Evolutionary conservation across 2,888 invertebrate species (phyloP), one percentile per base, ranked within the genome.

Genomic region (Hylaea fasciaria): DNA sequence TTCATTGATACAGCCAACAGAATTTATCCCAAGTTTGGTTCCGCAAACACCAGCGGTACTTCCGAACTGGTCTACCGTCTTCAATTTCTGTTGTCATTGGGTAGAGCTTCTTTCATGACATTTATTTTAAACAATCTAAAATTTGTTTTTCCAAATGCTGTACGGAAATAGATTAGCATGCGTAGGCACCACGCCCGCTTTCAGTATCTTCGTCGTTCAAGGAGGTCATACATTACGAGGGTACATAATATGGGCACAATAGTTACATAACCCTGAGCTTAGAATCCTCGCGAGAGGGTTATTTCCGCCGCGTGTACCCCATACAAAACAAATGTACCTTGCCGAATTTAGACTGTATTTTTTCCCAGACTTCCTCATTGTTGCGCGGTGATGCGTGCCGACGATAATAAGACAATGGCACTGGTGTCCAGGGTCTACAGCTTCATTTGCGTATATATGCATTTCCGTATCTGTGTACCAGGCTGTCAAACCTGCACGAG

Each of bases 351-450:
- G 54, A 44, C 22, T 57, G 35, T 43, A 29, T 55, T 37, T 46
- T 47, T 40, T 9, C 17, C 29, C 17, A 55, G 44, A 55, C 58
- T 63, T 63, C 55, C 58, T 63, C 48, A 58, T 63, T 55, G 58
- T 28, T 62, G 48, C n/a, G 43, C 55, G 16, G 28, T 48, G 51
- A 62, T 55, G 57, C 51, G 55, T 62, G 44, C 32, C 14, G 39
- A 45, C 40, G 47, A 47, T 49, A 41, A 53, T 49, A 41, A 56
- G 35, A 59, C 63, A 64, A 59, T 64, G 53, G 49, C 39, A 22
- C 14, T 41, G 17, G 35, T 22, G 41, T 16, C 58, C 55, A 63
- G 63, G 58, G 55, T 59, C 63, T 52, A 44, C 54, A 43, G 45
- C 54, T 47, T 47, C 32, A 56, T 48, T 39, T 47, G 43, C 17